Conservation (phyloP, 2,113 vertebrate species). For the Stercorarius parasiticus region DNA sequence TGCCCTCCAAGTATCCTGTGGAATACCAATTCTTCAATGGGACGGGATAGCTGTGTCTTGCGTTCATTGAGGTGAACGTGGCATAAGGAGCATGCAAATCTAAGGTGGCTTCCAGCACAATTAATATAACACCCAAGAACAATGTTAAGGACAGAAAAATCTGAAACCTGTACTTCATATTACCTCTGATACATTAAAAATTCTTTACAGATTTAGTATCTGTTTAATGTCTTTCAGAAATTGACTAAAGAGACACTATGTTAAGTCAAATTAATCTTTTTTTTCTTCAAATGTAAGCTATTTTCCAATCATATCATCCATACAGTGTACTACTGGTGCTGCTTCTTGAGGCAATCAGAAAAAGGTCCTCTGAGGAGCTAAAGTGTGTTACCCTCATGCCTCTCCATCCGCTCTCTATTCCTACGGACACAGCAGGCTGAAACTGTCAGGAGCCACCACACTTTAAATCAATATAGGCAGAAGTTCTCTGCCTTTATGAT, state of each 20-base stretch:
- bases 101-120: background rate
- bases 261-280: background rate
- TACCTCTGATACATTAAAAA: background rate
- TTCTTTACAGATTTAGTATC: background rate
- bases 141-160: background rate
- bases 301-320: background rate
- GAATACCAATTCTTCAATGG: background rate
- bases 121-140: background rate
- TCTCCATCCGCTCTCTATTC: background rate
- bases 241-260: background rate
- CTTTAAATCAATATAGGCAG: background rate
- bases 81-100: background rate
- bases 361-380: background rate
- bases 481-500: background rate
- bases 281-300: background rate
- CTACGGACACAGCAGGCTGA: background rate
- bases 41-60: background rate
- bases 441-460: background rate
- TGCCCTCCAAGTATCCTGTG: background rate
- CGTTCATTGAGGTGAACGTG: background rate
- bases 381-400: accelerated
- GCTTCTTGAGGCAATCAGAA: background rate
- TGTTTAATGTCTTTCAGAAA: background rate
- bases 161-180: background rate
- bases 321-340: background rate